These are phyloP conservation scores for Drosophila dunni DNA, from an alignment of 1,140 invertebrate genomes.

Conservation along the genomic window DNA sequence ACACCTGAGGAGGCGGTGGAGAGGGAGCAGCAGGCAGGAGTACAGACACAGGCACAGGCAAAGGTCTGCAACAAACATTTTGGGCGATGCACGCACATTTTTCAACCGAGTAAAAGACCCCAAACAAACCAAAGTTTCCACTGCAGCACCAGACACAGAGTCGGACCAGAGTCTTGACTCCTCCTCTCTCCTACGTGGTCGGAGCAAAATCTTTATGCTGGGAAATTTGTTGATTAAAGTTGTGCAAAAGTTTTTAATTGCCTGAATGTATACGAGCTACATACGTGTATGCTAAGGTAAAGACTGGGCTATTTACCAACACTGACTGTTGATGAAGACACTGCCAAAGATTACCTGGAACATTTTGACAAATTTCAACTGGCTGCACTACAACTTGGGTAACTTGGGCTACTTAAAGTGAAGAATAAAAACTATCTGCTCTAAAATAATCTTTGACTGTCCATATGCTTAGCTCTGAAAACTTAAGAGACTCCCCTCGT, in stretches of 20 bases:
- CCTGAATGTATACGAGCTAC: constrained; percentile 26
- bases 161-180: not conserved
- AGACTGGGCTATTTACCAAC: constrained; percentile 25
- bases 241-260: constrained; percentile 78
- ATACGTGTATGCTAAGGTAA: not conserved
- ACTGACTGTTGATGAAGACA: constrained; percentile 19
- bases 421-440: no score
- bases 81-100: constrained; percentile 67
- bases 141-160: not conserved
- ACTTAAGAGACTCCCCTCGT: not conserved
- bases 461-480: not conserved
- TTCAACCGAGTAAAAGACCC: not conserved
- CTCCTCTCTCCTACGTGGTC: not conserved
- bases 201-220: constrained; percentile 36
- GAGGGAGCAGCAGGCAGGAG: not conserved
- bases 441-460: no score
- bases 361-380: no score
- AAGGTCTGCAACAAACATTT: constrained; percentile 26
- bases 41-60: not conserved
- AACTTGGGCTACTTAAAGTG: no score
- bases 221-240: constrained; percentile 81
- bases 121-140: not conserved
- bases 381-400: no score
- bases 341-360: constrained; percentile 9
- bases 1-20: constrained; percentile 9